Percentiles rank a stretch among this genome's conserved stretches.
These are phyloP conservation scores for Phanerotoma sp. DNA, from an alignment of 2,888 invertebrate genomes.

Conservation along the genomic window DNA sequence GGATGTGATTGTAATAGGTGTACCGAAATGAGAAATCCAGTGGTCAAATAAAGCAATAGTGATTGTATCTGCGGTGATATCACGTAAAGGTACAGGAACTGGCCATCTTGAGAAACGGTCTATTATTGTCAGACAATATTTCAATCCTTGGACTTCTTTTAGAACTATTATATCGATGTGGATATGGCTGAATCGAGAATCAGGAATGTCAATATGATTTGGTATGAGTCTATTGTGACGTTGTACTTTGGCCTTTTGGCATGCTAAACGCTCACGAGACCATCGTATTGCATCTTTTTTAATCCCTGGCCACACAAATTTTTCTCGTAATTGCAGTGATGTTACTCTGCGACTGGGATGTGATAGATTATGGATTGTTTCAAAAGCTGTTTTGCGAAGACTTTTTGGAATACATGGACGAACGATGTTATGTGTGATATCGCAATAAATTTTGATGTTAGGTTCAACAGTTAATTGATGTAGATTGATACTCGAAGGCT, in stretches of 20 bases:
- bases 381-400: constrained; percentile 33
- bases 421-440: constrained; percentile 24
- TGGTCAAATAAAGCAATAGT: constrained; percentile 36
- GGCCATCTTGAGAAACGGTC: constrained; percentile 46
- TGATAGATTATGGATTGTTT: constrained; percentile 29
- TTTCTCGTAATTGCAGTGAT: constrained; percentile 15
- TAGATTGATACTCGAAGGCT: not conserved
- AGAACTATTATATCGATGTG: constrained; percentile 27
- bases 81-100: constrained; percentile 42
- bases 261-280: constrained; percentile 29
- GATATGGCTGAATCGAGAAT: constrained; percentile 10
- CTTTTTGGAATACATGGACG: constrained; percentile 33
- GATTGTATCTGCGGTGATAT: constrained; percentile 43
- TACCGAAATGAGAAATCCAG: constrained; percentile 46
- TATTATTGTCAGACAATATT: constrained; percentile 46
- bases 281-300: constrained; percentile 26
- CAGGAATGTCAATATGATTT: constrained; percentile 18
- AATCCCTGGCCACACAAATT: constrained; percentile 37
- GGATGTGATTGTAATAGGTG: constrained; percentile 41
- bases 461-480: constrained; percentile 1
- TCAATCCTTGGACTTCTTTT: constrained; percentile 33
- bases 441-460: constrained; percentile 26
- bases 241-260: constrained; percentile 33
- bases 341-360: constrained; percentile 33
- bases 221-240: constrained; percentile 22